These are phyloP conservation scores for Charadrius vociferus DNA, from an alignment of 2,113 vertebrate species.

Conservation along the genomic window DNA sequence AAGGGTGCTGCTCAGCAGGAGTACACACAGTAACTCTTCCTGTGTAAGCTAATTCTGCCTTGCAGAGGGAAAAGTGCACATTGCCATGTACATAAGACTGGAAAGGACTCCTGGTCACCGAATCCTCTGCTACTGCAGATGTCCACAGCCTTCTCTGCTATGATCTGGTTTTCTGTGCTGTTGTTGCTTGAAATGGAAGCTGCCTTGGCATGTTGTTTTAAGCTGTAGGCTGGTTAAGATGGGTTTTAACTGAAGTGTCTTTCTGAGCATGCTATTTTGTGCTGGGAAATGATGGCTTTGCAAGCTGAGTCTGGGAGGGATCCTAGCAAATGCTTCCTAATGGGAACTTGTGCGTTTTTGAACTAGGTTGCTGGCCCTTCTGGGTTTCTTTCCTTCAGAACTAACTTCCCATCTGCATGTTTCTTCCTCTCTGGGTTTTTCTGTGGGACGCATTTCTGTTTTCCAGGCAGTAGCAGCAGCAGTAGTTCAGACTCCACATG, in stretches of 20 bases:
- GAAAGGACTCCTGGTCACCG: background rate
- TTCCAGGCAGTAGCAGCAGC: constrained; percentile 90
- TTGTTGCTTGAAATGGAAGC: constrained; percentile 32
- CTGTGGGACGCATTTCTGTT: constrained; percentile 80
- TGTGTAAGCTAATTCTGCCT: background rate
- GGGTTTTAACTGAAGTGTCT: background rate
- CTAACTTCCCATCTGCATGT: constrained; percentile 71
- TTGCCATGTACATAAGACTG: background rate
- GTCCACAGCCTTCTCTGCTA: background rate
- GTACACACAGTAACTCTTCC: background rate
- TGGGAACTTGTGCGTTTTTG: constrained; percentile 2
- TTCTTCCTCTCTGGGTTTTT: constrained; percentile 72
- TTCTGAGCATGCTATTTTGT: constrained; percentile 22
- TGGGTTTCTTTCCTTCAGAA: constrained; percentile 49
- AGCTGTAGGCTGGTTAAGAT: background rate
- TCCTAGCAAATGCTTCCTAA: constrained; percentile 25
- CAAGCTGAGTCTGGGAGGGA: constrained; percentile 27
- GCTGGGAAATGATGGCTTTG: constrained; percentile 38
- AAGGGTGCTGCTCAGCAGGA: background rate
- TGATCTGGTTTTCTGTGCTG: constrained; percentile 7
- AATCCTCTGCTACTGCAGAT: constrained; percentile 43
- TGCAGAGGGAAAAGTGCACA: background rate
- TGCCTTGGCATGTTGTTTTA: constrained; percentile 33
- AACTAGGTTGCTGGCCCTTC: constrained; percentile 21
- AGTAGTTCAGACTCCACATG: constrained; percentile 88